Base-by-base conservation (phyloP, 2,888 invertebrate genomes). In the Lasioglossum villosulum region DNA sequence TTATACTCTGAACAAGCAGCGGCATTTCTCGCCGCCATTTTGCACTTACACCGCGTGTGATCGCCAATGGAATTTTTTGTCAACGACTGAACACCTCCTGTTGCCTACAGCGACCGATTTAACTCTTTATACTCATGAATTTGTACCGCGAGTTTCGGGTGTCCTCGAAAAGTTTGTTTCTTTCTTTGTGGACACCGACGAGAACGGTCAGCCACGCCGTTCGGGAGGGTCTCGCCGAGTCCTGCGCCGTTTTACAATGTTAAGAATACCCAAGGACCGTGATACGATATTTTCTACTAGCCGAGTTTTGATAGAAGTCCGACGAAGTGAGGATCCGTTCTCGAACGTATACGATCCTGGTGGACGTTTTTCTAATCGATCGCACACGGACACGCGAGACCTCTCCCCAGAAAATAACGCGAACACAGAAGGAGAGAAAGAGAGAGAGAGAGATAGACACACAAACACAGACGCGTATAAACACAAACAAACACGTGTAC, bases 201-300 rank as follows among this genome's bases (percentile, higher is more conserved):
- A 1, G 63, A 30, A 30, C 30, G 19, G 34, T 27, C 34, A 4
- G 0, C 37, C 8, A 34, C 68, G 56, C 45, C 39, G 70, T 71
- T 75, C 48, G 16, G 75, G 42, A 10, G 59, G 52, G 86, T 86
- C 74, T 86, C 86, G 81, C 52, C 73, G 80, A 75, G 78, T 80
- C 66, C 68, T 34, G 27, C 45, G n/a, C 56, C 23, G 52, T 86
- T 71, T 75, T 80, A 80, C 82, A 39, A 27, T 16, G 37, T 86
- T 70, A 45, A 52, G 66, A 14, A 30, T 27, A 75, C 30, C 45
- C 27, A 39, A 52, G 27, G 75, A 74, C 63, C 70, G 75, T 45
- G 42, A 84, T 71, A 19, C 80, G 78, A 86, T 87, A 87, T 87
- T 87, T 87, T 87, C 78, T 87, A 87, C 71, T 80, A 74, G 52